These are phyloP conservation scores for Eremophila alpestris DNA, from an alignment of 2,797 vertebrate species.

Conservation along the genomic window DNA sequence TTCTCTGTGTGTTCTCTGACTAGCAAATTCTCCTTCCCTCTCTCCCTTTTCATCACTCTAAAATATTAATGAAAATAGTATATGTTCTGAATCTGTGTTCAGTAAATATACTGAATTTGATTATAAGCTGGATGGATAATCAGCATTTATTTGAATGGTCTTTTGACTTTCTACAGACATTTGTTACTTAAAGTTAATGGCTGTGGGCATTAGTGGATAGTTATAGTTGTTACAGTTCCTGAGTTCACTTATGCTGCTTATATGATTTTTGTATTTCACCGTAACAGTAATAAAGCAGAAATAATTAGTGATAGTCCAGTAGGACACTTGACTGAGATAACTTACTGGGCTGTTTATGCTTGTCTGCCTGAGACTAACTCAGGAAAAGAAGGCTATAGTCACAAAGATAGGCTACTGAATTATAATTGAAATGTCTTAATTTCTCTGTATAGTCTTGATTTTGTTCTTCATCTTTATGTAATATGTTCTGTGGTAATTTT, in stretches of 20 bases:
- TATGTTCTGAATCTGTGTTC: not conserved
- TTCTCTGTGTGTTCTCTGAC: not conserved
- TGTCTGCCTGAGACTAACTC: not conserved
- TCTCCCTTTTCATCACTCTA: not conserved
- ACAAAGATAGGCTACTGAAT: not conserved
- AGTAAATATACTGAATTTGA: not conserved
- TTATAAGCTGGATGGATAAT: not conserved
- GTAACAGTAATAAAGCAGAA: not conserved
- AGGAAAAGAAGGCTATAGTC: not conserved
- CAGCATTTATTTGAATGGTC: not conserved
- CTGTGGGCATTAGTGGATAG: not conserved
- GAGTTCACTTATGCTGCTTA: not conserved
- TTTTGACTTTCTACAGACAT: not conserved
- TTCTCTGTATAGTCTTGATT: constrained; percentile 44
- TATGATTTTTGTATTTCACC: not conserved
- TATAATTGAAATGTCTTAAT: constrained; percentile 22
- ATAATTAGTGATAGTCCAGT: not conserved
- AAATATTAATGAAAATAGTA: not conserved
- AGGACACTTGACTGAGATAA: not conserved
- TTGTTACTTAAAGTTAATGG: not conserved
- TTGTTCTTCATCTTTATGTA: constrained; percentile 62
- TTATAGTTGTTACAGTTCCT: not conserved
- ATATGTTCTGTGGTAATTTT: not conserved
- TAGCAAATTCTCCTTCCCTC: not conserved
- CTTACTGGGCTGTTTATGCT: not conserved